Conservation (phyloP, 2,113 vertebrate species). For the Corythaeola cristata region DNA sequence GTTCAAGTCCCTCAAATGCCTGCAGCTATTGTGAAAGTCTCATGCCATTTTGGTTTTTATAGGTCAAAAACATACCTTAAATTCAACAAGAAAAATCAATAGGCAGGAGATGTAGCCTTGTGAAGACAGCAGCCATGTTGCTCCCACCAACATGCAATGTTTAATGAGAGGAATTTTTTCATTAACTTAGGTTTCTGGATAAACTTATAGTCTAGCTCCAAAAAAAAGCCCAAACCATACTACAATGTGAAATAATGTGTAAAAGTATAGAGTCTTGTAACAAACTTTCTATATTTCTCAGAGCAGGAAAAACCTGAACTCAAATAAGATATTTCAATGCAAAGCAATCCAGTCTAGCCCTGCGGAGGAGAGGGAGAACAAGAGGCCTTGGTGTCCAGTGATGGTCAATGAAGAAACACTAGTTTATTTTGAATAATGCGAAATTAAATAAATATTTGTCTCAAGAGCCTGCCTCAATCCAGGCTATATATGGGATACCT, state of each 20-base stretch:
- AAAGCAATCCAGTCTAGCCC: background rate
- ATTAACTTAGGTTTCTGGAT: background rate
- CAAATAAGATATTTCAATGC: background rate
- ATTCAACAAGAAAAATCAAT: constrained; percentile 47
- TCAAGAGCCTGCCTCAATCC: background rate
- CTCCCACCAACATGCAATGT: background rate
- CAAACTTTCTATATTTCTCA: background rate
- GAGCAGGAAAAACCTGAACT: background rate
- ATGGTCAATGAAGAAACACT: background rate
- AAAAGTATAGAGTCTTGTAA: background rate
- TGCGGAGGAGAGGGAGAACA: background rate
- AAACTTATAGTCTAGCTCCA: background rate
- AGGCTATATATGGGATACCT: background rate
- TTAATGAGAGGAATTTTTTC: background rate
- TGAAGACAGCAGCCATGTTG: background rate
- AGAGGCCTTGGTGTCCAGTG: background rate
- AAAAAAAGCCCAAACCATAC: background rate
- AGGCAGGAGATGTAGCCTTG: background rate
- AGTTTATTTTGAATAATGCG: background rate
- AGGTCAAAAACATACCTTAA: constrained; percentile 38
- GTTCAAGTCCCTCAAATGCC: background rate
- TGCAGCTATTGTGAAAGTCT: constrained; percentile 24
- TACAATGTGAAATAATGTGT: background rate
- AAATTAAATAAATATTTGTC: background rate
- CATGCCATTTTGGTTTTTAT: constrained; percentile 25